These are phyloP conservation scores for Tetranychus cinnabarinus DNA, from an alignment of 1,140 invertebrate genomes.

Conservation along the genomic window DNA sequence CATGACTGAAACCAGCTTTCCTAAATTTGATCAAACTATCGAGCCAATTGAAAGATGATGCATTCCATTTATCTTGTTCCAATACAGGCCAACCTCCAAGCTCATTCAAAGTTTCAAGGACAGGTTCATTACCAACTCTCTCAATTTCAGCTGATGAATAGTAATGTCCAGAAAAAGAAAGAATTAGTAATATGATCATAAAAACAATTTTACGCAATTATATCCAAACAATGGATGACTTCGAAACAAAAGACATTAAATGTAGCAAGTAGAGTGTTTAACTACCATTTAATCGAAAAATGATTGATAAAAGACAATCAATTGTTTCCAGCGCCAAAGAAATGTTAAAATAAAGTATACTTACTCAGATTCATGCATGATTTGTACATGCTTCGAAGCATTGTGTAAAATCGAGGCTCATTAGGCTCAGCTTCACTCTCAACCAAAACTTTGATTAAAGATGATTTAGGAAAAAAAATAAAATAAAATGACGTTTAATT, in stretches of 20 bases:
- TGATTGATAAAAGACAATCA: slow-evolving; percentile 3
- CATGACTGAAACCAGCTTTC: slow-evolving; percentile 51
- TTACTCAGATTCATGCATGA: slow-evolving; percentile 66
- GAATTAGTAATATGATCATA: neutral
- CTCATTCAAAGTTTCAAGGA: slow-evolving; percentile 38
- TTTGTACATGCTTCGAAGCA: slow-evolving; percentile 50
- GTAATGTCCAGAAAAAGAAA: neutral
- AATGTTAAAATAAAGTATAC: slow-evolving; percentile 10
- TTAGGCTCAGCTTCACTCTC: slow-evolving; percentile 18
- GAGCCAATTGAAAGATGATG: slow-evolving; percentile 46
- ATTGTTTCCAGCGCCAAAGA: no score
- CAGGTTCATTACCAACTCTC: slow-evolving; percentile 23
- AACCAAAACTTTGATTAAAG: slow-evolving; percentile 8
- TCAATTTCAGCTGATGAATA: slow-evolving; percentile 12
- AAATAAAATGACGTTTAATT: neutral
- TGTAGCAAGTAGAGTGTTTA: no score
- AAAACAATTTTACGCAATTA: neutral
- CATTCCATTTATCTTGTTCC: slow-evolving; percentile 38
- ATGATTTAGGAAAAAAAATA: neutral
- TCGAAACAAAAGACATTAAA: neutral
- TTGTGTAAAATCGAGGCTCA: slow-evolving; percentile 43
- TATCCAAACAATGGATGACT: neutral
- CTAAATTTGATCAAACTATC: slow-evolving; percentile 56
- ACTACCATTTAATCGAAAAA: neutral
- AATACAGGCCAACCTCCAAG: slow-evolving; percentile 80